phyloP scores from a whole-genome alignment of 2,113 vertebrate genomes.

The Mesitornis unicolor region DNA sequence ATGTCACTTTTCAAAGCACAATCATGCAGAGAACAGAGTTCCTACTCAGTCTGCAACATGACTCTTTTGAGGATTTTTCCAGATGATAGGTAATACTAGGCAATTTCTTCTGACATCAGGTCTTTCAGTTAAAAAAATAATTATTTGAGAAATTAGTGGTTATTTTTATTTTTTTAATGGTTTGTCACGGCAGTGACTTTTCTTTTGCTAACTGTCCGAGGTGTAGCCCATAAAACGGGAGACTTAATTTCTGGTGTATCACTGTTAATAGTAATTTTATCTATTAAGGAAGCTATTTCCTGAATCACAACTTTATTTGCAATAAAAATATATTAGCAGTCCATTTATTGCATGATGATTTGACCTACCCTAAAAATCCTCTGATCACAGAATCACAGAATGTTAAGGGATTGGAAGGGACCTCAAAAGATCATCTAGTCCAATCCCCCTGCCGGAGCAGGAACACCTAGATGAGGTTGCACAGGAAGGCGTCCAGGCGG shows the following conservation, averaged over 20 bases:
- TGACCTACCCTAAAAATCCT: neutral
- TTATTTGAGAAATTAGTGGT: neutral
- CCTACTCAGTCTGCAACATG: neutral
- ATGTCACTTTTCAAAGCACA: neutral
- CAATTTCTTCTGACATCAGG: neutral
- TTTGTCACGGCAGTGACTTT: neutral
- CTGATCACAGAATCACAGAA: neutral
- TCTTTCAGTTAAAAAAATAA: neutral
- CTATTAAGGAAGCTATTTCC: neutral
- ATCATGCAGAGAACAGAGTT: neutral
- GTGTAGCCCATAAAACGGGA: neutral
- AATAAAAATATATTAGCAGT: neutral
- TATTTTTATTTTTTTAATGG: neutral
- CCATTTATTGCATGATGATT: neutral
- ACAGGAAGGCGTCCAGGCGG: no score
- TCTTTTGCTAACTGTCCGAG: neutral
- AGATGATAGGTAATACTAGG: neutral
- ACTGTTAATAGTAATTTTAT: neutral
- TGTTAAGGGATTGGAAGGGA: no score
- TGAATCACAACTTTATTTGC: neutral
- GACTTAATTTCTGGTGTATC: neutral
- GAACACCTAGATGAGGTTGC: no score
- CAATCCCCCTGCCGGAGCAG: no score
- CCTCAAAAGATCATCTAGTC: no score
- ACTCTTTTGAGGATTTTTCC: neutral